Evolutionary conservation across 2,113 vertebrate species (phyloP).

Genomic region (Formicarius rufipectus): DNA sequence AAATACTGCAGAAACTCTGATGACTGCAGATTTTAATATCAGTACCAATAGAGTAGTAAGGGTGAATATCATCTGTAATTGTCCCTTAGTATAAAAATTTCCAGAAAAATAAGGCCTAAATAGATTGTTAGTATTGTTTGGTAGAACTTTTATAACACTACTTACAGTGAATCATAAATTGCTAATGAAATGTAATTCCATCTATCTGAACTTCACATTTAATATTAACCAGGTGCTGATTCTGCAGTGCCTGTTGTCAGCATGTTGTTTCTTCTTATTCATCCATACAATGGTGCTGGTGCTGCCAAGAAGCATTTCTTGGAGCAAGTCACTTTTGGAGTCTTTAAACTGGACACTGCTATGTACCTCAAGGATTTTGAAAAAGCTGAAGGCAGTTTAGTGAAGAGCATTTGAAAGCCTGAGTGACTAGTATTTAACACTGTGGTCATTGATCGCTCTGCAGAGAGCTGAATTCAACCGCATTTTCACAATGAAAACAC

Average conservation of each 20-base stretch:
- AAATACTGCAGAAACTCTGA: neutral
- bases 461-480: neutral
- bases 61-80: neutral
- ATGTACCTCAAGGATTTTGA: neutral
- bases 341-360: neutral
- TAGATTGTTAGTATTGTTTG: neutral
- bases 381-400: neutral
- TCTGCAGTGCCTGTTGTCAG: neutral
- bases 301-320: neutral
- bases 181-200: neutral
- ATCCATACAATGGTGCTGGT: neutral
- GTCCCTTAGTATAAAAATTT: neutral
- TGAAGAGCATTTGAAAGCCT: neutral
- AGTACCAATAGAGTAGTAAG: neutral
- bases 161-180: neutral
- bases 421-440: neutral
- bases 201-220: neutral
- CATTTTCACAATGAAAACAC: neutral
- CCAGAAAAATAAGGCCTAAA: neutral
- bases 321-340: neutral
- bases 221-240: neutral
- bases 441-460: neutral
- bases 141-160: neutral
- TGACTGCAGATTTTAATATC: neutral
- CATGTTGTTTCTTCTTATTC: neutral